Conservation (phyloP, 2,888 invertebrate genomes). For the Tanypteryx hageni region DNA sequence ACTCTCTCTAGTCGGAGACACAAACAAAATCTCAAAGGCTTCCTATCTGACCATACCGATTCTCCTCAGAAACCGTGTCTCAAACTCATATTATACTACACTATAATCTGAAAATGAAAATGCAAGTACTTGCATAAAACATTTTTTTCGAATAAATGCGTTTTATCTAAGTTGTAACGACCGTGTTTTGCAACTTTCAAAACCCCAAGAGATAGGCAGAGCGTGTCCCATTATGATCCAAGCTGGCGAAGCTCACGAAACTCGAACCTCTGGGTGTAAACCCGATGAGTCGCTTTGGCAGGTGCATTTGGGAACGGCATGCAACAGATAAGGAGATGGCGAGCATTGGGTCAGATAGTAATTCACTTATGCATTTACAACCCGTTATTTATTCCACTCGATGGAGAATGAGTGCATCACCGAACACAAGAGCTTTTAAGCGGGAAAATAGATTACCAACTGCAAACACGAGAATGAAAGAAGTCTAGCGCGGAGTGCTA, state of each 20-base stretch:
- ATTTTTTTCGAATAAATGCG: too few species aligned
- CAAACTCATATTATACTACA: too few species aligned
- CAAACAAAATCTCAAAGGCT: too few species aligned
- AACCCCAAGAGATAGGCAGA: neutral
- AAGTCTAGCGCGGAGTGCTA: conserved; percentile 37
- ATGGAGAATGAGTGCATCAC: conserved; percentile 20
- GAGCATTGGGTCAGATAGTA: conserved; percentile 61
- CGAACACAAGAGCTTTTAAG: conserved; percentile 40
- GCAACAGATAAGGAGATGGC: conserved; percentile 28
- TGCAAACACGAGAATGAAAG: conserved; percentile 59
- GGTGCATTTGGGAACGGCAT: conserved; percentile 10
- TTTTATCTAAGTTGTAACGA: too few species aligned
- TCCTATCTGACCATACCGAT: too few species aligned
- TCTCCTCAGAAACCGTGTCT: too few species aligned
- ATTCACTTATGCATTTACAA: conserved; percentile 62
- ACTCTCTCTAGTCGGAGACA: too few species aligned
- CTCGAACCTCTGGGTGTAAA: neutral
- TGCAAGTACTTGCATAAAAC: too few species aligned
- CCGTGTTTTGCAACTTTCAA: neutral
- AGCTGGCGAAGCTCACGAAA: neutral
- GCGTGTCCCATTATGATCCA: neutral
- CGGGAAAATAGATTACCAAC: conserved; percentile 59
- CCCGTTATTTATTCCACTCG: conserved; percentile 55
- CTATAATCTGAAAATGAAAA: too few species aligned
- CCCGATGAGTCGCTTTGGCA: neutral